phyloP scores from a whole-genome alignment of 2,113 vertebrate genomes.

The Otus sunia region DNA sequence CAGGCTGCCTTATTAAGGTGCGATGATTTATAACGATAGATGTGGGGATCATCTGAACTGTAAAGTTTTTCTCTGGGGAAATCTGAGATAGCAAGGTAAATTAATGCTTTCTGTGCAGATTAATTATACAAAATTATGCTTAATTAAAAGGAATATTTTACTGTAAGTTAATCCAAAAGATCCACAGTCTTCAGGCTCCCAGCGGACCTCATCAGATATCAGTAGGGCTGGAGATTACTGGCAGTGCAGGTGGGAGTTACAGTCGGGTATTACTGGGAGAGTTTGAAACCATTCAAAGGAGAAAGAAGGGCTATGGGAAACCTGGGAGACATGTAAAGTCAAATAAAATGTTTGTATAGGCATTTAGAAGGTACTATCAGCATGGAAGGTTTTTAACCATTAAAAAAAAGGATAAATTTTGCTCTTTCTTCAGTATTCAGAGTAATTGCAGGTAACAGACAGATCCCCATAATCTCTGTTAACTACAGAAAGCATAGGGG shows the following conservation, averaged over 20 bases:
- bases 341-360: neutral
- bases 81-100: neutral
- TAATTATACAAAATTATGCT: constrained; percentile 30
- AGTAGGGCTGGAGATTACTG: neutral
- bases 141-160: constrained; percentile 27
- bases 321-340: neutral
- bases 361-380: neutral
- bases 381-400: neutral
- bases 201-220: neutral
- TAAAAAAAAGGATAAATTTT: neutral
- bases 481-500: neutral
- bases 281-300: neutral
- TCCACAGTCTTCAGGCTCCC: neutral
- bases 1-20: neutral
- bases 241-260: neutral
- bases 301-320: neutral
- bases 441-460: neutral
- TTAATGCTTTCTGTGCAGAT: neutral
- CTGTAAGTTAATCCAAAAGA: neutral
- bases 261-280: neutral
- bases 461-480: neutral
- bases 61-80: neutral
- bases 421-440: neutral
- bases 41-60: neutral
- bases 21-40: neutral